Conservation (phyloP, 1,140 invertebrate genomes). For the Samia ricini region DNA sequence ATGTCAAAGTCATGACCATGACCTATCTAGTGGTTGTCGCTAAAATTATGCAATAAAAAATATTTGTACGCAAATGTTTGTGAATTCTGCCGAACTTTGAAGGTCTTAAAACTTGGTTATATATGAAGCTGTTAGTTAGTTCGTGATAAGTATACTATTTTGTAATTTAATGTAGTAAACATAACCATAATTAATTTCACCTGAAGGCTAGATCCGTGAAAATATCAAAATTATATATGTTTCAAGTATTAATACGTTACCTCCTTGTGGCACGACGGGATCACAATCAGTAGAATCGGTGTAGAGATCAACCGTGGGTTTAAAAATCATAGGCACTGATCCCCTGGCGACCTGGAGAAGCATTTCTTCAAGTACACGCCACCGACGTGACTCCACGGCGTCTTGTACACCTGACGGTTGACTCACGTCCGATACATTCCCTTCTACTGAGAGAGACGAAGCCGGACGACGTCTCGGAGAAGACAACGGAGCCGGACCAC, state of each 20-base stretch:
- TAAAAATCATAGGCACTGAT: conserved; percentile 86
- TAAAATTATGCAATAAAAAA: too few species aligned
- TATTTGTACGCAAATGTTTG: too few species aligned
- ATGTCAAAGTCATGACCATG: too few species aligned
- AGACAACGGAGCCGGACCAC: conserved; percentile 73
- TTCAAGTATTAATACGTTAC: conserved; percentile 44
- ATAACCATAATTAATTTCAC: too few species aligned
- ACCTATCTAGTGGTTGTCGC: too few species aligned
- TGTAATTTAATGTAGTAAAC: too few species aligned
- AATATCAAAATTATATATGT: too few species aligned
- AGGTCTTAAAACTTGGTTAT: too few species aligned
- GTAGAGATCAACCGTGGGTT: conserved; percentile 86
- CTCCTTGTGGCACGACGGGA: conserved; percentile 85
- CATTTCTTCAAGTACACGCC: conserved; percentile 89
- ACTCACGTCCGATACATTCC: conserved; percentile 32
- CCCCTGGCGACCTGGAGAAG: conserved; percentile 84
- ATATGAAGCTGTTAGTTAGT: too few species aligned
- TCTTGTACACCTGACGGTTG: conserved; percentile 33
- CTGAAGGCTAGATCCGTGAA: too few species aligned
- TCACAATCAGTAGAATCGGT: conserved; percentile 82
- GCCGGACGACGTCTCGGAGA: conserved; percentile 71
- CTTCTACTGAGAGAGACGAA: conserved; percentile 48
- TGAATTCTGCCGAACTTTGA: too few species aligned
- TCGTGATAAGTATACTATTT: too few species aligned
- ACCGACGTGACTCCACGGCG: conserved; percentile 71